phyloP scores from a whole-genome alignment of 2,113 vertebrate species.

The Nestor notabilis region DNA sequence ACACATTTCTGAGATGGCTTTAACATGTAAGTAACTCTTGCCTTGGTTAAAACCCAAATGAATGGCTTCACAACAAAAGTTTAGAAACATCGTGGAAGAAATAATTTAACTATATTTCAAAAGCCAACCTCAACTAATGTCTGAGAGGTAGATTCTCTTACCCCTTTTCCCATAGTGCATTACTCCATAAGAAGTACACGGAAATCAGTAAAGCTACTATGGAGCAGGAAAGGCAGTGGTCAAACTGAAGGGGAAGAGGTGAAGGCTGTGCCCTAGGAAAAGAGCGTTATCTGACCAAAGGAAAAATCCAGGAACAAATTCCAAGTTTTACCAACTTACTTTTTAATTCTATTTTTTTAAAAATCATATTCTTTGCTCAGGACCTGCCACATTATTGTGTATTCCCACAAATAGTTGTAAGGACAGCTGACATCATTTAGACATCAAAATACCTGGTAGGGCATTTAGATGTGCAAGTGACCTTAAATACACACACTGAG shows the following conservation, averaged over 20 bases:
- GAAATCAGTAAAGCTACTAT: not conserved
- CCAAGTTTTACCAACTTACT: not conserved
- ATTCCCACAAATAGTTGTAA: not conserved
- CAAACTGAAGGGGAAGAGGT: not conserved
- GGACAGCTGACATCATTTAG: not conserved
- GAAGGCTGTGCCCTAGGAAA: not conserved
- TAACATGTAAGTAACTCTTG: not conserved
- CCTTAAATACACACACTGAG: not conserved
- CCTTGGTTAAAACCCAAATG: not conserved
- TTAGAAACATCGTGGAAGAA: not conserved
- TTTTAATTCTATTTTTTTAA: not conserved
- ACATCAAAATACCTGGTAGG: not conserved
- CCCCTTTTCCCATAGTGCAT: not conserved
- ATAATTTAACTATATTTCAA: not conserved
- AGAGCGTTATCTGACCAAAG: not conserved
- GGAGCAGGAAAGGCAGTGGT: not conserved
- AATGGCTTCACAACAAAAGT: not conserved
- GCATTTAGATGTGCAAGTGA: not conserved
- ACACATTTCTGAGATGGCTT: not conserved
- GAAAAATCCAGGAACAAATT: not conserved
- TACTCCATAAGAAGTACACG: not conserved
- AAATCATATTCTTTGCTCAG: not conserved
- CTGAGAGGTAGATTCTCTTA: not conserved
- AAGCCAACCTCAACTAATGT: not conserved
- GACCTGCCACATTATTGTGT: not conserved